Conservation (phyloP, 2,888 invertebrate species). For the Drosophila sordidula region DNA sequence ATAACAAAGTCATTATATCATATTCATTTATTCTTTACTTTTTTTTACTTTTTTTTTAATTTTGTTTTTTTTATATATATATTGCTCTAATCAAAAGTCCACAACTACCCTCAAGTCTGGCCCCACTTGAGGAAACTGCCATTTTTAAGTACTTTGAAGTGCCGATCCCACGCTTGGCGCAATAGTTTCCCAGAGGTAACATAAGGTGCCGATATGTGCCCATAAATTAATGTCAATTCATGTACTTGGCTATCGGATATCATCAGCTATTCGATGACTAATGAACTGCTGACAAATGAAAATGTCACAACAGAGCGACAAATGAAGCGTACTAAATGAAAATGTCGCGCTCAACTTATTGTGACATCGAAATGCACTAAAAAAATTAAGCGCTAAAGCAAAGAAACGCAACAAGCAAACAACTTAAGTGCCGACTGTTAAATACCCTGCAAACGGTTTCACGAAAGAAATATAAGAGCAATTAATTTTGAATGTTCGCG, state of each 20-base stretch:
- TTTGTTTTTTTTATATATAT: no score
- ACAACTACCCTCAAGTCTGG: not conserved
- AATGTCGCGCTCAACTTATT: conserved; percentile 61
- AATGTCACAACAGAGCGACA: conserved; percentile 73
- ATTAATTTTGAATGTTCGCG: not conserved
- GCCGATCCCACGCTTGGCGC: conserved; percentile 31
- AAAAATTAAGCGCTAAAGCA: conserved; percentile 33
- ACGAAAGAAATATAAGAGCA: not conserved
- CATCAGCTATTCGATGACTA: conserved; percentile 54
- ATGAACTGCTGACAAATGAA: conserved; percentile 77
- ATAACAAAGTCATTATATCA: no score
- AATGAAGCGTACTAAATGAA: conserved; percentile 68
- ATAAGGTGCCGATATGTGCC: conserved; percentile 53
- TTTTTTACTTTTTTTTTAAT: no score
- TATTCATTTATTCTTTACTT: no score
- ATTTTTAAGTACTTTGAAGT: conserved; percentile 9
- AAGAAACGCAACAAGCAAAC: not conserved
- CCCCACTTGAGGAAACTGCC: not conserved
- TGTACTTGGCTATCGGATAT: conserved; percentile 17
- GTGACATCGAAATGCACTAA: conserved; percentile 70
- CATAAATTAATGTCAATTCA: conserved; percentile 51
- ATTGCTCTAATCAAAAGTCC: not conserved
- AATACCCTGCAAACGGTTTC: conserved; percentile 28
- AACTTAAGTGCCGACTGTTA: not conserved
- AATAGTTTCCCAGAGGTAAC: conserved; percentile 33